Percentiles rank a stretch among this genome's conserved stretches.
phyloP scores from a whole-genome alignment of 1,140 invertebrate genomes.

The Nylanderia fulva region DNA sequence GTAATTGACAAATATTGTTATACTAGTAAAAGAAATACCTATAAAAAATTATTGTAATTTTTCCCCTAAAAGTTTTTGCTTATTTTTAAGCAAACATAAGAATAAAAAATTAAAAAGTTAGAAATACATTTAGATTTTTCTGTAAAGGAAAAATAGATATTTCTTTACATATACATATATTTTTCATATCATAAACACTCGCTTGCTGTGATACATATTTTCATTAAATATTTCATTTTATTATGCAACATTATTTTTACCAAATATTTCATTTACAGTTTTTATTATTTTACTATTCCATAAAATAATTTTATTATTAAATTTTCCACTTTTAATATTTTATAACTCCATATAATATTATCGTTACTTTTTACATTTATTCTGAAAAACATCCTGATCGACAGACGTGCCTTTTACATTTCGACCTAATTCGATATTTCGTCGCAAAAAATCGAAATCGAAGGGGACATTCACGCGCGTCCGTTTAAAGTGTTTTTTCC shows the following conservation, averaged over 20 bases:
- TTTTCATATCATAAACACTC: neutral
- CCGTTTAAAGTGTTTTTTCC: neutral
- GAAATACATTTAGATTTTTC: neutral
- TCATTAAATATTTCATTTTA: neutral
- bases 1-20: neutral
- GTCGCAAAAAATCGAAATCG: slow-evolving; percentile 24
- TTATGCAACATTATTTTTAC: no score
- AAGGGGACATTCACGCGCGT: neutral
- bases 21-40: neutral
- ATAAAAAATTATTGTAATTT: neutral
- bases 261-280: no score
- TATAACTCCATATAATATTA: no score
- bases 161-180: neutral
- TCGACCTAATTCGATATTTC: neutral
- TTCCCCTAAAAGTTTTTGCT: neutral
- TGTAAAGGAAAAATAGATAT: neutral
- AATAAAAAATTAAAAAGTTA: neutral
- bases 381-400: neutral
- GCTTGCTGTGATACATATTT: neutral
- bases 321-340: no score
- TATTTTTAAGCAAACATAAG: neutral
- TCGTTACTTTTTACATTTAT: no score
- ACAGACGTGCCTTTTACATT: neutral
- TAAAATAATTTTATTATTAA: no score
- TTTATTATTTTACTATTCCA: no score